Percentiles rank a stretch among this genome's conserved stretches.
Evolutionary conservation across 2,888 invertebrate species (phyloP).

Genomic region (Boloria selene): DNA sequence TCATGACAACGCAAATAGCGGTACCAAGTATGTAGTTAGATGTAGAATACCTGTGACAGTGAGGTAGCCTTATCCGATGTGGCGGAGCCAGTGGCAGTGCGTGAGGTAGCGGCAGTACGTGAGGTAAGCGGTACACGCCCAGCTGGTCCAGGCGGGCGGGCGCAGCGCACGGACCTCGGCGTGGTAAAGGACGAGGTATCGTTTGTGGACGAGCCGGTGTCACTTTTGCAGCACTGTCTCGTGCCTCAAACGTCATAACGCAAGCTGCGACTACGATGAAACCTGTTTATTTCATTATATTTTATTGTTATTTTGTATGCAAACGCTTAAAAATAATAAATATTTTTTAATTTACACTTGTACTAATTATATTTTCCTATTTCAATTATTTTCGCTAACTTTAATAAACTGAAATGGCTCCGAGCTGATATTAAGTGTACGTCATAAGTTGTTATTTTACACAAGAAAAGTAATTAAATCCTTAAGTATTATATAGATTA

Average conservation of each 20-base stretch:
- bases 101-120: slow-evolving; percentile 73
- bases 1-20: neutral
- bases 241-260: slow-evolving; percentile 98
- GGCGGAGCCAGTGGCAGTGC: slow-evolving; percentile 71
- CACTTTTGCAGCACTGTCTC: slow-evolving; percentile 94
- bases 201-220: slow-evolving; percentile 87
- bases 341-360: too few relatives aligned
- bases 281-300: slow-evolving; percentile 74
- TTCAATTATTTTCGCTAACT: too few relatives aligned
- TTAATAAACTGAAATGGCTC: too few relatives aligned
- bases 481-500: too few relatives aligned
- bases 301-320: neutral
- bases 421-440: too few relatives aligned
- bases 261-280: slow-evolving; percentile 98
- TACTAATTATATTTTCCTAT: too few relatives aligned
- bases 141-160: slow-evolving; percentile 85
- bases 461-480: too few relatives aligned
- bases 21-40: neutral
- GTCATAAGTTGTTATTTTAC: too few relatives aligned
- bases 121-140: slow-evolving; percentile 85
- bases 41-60: slow-evolving; percentile 60
- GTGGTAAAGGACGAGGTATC: slow-evolving; percentile 76
- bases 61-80: slow-evolving; percentile 70
- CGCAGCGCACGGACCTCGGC: slow-evolving; percentile 75
- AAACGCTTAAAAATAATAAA: too few relatives aligned